Evolutionary conservation across 2,113 vertebrate species (phyloP).

Genomic region (Macroglossus sobrinus): DNA sequence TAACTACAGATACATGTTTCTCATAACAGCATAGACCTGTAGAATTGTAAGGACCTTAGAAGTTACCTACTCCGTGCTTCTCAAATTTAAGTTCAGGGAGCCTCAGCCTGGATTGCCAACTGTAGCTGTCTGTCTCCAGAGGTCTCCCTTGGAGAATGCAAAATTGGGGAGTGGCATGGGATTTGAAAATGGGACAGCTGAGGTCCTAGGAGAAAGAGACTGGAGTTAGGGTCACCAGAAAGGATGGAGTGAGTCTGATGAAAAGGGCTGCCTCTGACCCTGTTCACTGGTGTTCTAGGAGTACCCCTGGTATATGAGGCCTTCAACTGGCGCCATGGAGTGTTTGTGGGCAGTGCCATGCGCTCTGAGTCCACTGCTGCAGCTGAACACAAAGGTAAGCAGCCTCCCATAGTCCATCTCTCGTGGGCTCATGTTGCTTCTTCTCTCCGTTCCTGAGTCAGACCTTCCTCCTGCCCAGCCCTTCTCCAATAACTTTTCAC

Average conservation of each 20-base stretch:
- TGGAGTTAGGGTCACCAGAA: neutral
- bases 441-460: neutral
- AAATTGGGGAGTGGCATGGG: neutral
- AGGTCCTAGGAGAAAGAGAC: neutral
- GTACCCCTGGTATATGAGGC: slow-evolving; percentile 84
- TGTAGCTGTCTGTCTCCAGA: neutral
- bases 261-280: neutral
- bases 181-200: neutral
- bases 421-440: neutral
- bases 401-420: neutral
- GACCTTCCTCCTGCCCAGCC: neutral
- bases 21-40: neutral
- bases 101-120: neutral
- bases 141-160: neutral
- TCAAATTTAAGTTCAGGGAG: neutral
- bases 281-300: slow-evolving; percentile 66
- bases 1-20: neutral
- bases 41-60: neutral
- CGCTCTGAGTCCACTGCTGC: slow-evolving; percentile 84
- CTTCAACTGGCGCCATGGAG: slow-evolving; percentile 83
- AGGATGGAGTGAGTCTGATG: neutral
- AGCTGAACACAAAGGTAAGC: slow-evolving; percentile 82
- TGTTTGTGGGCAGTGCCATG: slow-evolving; percentile 84
- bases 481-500: neutral
- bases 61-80: neutral